Percentiles rank a stretch among this genome's conserved stretches.
Conservation (phyloP, 2,888 invertebrate genomes). For the Aphidius colemani region DNA sequence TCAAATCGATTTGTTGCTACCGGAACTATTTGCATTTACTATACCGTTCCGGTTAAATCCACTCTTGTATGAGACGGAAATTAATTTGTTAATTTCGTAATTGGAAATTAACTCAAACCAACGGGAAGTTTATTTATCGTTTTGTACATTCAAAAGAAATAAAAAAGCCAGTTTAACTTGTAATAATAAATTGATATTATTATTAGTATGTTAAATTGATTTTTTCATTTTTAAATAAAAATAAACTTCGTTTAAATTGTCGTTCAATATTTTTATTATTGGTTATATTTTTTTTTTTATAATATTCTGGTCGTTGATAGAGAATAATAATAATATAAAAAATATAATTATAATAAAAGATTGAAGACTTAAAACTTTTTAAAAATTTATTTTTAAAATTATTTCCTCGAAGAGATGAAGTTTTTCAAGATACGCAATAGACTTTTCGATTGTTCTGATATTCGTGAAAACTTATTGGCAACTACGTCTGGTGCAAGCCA, state of each 20-base stretch:
- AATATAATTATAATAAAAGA: no score
- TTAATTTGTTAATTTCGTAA: slow-evolving; percentile 59
- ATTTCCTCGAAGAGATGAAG: background rate
- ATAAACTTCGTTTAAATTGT: background rate
- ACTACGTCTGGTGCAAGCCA: slow-evolving; percentile 36
- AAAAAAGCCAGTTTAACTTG: background rate
- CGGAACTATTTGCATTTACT: slow-evolving; percentile 56
- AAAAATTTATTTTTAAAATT: slow-evolving; percentile 15
- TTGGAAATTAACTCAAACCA: slow-evolving; percentile 51
- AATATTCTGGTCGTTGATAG: no score
- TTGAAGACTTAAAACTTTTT: background rate
- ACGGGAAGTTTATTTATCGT: no score
- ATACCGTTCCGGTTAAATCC: slow-evolving; percentile 28
- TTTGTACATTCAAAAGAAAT: background rate
- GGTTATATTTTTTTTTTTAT: background rate
- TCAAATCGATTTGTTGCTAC: slow-evolving; percentile 27
- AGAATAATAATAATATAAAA: no score
- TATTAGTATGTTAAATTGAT: background rate
- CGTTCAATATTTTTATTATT: background rate
- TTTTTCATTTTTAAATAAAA: no score
- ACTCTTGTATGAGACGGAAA: slow-evolving; percentile 53
- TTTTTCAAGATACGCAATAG: slow-evolving; percentile 18
- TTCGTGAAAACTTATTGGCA: slow-evolving; percentile 35
- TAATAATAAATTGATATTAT: no score
- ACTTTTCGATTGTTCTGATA: slow-evolving; percentile 20